Percentiles rank a stretch among this genome's conserved stretches.
These are phyloP conservation scores for Conopomorpha cramerella DNA, from an alignment of 1,140 invertebrate species.

Conservation along the genomic window DNA sequence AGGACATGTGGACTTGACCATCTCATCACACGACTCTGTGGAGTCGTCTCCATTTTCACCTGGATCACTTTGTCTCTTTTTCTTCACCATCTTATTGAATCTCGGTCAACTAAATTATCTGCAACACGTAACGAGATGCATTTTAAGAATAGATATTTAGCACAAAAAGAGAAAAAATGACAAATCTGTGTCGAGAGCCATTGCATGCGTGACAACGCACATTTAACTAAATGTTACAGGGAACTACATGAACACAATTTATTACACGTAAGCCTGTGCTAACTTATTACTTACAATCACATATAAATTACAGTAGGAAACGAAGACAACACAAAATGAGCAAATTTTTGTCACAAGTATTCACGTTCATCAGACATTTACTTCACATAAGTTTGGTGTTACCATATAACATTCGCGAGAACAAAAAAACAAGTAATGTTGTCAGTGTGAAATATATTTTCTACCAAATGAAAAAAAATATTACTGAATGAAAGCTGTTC, in stretches of 20 bases:
- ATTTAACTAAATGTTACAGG: conserved; percentile 28
- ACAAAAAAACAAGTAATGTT: too few relatives aligned
- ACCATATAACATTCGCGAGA: too few relatives aligned
- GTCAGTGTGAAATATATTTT: too few relatives aligned
- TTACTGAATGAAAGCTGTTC: too few relatives aligned
- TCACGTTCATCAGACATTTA: too few relatives aligned
- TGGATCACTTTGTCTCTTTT: conserved; percentile 68
- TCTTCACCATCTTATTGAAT: conserved; percentile 66
- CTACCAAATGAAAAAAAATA: too few relatives aligned
- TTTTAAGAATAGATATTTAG: conserved; percentile 46
- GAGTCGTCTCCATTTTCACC: conserved; percentile 62
- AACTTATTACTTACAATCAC: conserved; percentile 54
- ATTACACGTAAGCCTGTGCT: background rate
- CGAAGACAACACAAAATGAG: too few relatives aligned
- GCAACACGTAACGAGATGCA: conserved; percentile 53
- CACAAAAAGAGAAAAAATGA: conserved; percentile 54
- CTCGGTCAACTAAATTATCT: conserved; percentile 28
- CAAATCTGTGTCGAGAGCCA: conserved; percentile 55
- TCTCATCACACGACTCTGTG: conserved; percentile 68
- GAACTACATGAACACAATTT: background rate
- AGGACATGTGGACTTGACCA: conserved; percentile 61
- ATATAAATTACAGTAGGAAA: too few relatives aligned
- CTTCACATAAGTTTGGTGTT: too few relatives aligned
- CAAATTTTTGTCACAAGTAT: too few relatives aligned
- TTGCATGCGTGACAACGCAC: conserved; percentile 55